A percentile compares a stretch with the other conserved stretches of the same genome.
Evolutionary conservation across 2,797 vertebrate genomes (phyloP).

Genomic region (Eptatretus atami): DNA sequence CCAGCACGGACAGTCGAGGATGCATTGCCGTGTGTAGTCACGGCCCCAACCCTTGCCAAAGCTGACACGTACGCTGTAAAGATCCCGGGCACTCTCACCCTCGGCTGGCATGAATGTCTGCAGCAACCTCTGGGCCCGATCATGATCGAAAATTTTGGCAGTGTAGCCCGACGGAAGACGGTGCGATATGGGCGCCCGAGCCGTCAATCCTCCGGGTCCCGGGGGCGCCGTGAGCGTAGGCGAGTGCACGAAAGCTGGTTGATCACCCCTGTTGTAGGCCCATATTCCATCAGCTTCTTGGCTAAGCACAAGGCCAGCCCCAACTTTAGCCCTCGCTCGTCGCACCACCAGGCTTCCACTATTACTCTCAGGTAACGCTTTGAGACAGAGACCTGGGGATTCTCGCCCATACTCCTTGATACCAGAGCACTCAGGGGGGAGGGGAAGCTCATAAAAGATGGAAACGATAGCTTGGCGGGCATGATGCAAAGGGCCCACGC

Average conservation of each 20-base stretch:
- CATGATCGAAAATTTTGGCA: constrained; percentile 13
- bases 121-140: neutral
- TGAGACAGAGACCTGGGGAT: constrained; percentile 15
- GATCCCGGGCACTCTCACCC: constrained; percentile 13
- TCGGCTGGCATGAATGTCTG: neutral
- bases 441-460: constrained; percentile 13
- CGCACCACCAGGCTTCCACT: constrained; percentile 10
- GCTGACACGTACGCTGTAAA: constrained; percentile 15
- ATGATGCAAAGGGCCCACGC: constrained; percentile 12
- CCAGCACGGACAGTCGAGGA: constrained; percentile 19
- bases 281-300: constrained; percentile 10
- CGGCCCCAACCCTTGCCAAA: constrained; percentile 19
- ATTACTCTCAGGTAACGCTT: constrained; percentile 8
- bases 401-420: neutral
- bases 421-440: constrained; percentile 8
- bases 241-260: constrained; percentile 15
- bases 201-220: fast-evolving
- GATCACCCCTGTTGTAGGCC: constrained; percentile 15
- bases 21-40: constrained; percentile 15
- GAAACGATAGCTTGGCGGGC: constrained; percentile 12
- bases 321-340: constrained; percentile 11
- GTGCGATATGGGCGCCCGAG: constrained; percentile 12
- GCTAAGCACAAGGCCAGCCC: constrained; percentile 15
- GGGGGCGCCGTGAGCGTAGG: constrained; percentile 11
- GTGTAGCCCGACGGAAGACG: constrained; percentile 14